Conservation (phyloP, 2,797 vertebrate genomes). For the Synanceia verrucosa region DNA sequence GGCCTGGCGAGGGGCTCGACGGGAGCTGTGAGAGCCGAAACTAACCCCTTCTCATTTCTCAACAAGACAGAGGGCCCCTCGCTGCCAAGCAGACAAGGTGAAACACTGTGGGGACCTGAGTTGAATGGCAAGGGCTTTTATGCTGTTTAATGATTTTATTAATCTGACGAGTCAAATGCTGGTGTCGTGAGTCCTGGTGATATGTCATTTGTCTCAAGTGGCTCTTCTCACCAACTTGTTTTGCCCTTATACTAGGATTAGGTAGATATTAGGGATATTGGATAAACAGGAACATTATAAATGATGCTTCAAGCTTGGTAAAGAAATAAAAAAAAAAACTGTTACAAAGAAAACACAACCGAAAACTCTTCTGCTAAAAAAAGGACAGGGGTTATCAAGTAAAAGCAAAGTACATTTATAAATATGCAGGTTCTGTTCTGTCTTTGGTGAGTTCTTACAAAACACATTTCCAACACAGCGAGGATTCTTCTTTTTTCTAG, state of each 20-base stretch:
- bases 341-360: slow-evolving; percentile 40
- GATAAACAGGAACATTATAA: slow-evolving; percentile 37
- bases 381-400: slow-evolving; percentile 50
- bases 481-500: slow-evolving; percentile 4
- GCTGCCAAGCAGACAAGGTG: slow-evolving; percentile 78
- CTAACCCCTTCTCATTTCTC: slow-evolving; percentile 75
- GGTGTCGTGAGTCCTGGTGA: slow-evolving; percentile 25
- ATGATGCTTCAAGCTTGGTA: background rate
- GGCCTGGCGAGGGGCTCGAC: slow-evolving; percentile 40
- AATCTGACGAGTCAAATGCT: slow-evolving; percentile 73
- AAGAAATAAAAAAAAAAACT: slow-evolving; percentile 21
- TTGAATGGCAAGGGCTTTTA: slow-evolving; percentile 75
- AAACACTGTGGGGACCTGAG: slow-evolving; percentile 64
- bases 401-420: slow-evolving; percentile 59
- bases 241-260: slow-evolving; percentile 51
- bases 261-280: slow-evolving; percentile 23
- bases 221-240: slow-evolving; percentile 51
- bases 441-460: slow-evolving; percentile 45
- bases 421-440: slow-evolving; percentile 51
- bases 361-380: slow-evolving; percentile 5
- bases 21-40: slow-evolving; percentile 48
- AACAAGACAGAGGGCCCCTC: slow-evolving; percentile 75
- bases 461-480: slow-evolving; percentile 35
- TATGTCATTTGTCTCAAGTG: slow-evolving; percentile 64
- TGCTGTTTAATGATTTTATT: slow-evolving; percentile 78